Evolutionary conservation across 2,888 invertebrate genomes (phyloP).

Genomic region (Diarsia dahlii): DNA sequence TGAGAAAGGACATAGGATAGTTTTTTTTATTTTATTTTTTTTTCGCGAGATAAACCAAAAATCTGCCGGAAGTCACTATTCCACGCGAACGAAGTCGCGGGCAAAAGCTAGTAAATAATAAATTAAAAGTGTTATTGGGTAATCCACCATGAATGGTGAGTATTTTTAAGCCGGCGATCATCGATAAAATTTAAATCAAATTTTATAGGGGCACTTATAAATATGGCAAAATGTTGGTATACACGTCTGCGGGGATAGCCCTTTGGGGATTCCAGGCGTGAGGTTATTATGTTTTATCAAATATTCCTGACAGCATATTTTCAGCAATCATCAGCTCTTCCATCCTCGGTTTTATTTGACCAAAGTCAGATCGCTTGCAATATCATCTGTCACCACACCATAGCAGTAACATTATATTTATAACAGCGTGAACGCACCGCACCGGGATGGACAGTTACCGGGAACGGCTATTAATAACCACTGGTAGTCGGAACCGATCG

Average conservation of each 20-base stretch:
- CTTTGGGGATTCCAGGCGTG: not conserved
- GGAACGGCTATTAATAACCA: slow-evolving; percentile 13
- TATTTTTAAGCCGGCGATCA: not conserved
- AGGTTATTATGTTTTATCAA: not conserved
- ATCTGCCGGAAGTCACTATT: too few species aligned
- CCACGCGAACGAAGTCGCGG: too few species aligned
- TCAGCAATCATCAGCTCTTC: not conserved
- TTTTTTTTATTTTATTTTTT: too few species aligned
- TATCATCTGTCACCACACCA: not conserved
- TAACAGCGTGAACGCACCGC: not conserved
- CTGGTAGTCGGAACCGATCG: slow-evolving; percentile 14
- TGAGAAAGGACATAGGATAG: too few species aligned
- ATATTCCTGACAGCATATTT: too few species aligned
- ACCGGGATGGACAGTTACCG: not conserved
- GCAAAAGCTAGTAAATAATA: too few species aligned
- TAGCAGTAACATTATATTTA: not conserved
- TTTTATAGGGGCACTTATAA: not conserved
- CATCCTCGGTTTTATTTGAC: not conserved
- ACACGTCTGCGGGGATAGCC: not conserved
- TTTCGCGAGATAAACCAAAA: too few species aligned
- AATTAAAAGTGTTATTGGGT: not conserved
- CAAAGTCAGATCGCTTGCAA: not conserved
- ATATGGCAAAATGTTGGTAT: not conserved
- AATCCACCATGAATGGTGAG: not conserved
- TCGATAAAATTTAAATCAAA: not conserved